A percentile compares a stretch with the other conserved stretches of the same genome.
Evolutionary conservation across 2,797 vertebrate genomes (phyloP).

Genomic region (Hoplostethus mediterraneus): DNA sequence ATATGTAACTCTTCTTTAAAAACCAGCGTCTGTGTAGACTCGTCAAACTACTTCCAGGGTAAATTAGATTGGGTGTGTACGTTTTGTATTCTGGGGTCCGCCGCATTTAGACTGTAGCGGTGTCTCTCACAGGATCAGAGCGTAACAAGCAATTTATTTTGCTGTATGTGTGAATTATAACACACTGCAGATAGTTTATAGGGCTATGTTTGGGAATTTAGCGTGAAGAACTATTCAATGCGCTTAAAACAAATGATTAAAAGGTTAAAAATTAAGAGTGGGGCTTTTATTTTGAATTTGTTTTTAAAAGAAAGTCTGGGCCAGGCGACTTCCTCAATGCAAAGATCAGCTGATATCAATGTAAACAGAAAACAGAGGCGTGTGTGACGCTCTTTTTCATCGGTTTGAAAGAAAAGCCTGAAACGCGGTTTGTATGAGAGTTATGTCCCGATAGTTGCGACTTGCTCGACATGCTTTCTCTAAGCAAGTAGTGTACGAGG

Average conservation of each 20-base stretch:
- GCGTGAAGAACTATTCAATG: too few species aligned
- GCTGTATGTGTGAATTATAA: accelerated
- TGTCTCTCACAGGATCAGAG: not conserved
- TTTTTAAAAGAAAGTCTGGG: too few species aligned
- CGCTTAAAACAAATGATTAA: too few species aligned
- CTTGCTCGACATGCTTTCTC: not conserved
- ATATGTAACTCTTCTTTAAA: slow-evolving; percentile 1
- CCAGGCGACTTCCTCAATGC: slow-evolving; percentile 37
- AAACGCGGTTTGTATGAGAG: not conserved
- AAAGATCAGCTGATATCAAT: slow-evolving; percentile 72
- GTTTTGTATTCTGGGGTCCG: slow-evolving; percentile 37
- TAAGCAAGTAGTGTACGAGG: not conserved
- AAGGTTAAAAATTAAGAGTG: too few species aligned
- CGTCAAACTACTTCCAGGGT: slow-evolving; percentile 53
- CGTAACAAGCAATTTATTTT: accelerated
- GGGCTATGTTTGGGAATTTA: not conserved
- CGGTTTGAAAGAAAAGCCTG: not conserved
- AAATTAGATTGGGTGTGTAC: not conserved
- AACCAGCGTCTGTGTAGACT: not conserved
- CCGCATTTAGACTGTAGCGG: not conserved
- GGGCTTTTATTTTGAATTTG: slow-evolving; percentile 70
- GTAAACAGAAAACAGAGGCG: slow-evolving; percentile 66
- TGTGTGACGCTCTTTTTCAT: not conserved
- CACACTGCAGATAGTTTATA: accelerated
- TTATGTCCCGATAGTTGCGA: not conserved